Evolutionary conservation across 2,797 vertebrate species (phyloP), one percentile per base, ranked within the genome.

Genomic region (Syndactyla subalaris): DNA sequence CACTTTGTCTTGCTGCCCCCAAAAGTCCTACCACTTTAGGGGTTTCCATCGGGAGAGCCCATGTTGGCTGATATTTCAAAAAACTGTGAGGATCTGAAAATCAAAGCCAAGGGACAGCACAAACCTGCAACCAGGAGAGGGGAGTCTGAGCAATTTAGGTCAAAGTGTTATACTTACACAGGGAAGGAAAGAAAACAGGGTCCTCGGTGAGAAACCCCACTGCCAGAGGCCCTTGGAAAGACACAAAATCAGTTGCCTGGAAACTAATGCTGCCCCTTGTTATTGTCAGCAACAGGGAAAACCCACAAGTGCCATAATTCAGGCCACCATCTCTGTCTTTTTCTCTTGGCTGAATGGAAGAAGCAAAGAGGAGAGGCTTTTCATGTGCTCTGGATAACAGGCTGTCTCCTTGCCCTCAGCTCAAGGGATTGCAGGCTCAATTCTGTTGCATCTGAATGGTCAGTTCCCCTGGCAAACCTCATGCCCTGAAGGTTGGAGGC

Each of bases 221-320:
- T 57, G 55, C 59, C 76, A 79, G 71, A 89, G 59, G 63, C 48
- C 27, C 61, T 89, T 85, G 62, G 81, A 94, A 91, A 80, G 67
- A 78, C 81, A 82, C 87, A 59, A 82, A 67, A 81, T 66, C 84
- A 65, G 94, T 95, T 95, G 87, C 89, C 67, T 92, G 63, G 91
- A 92, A 95, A 95, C 81, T 73, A 79, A 91, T 34, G 67, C 79
- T 79, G 78, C 19, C 70, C 38, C 74, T 92, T 0, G 0, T 82
- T 91, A 76, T 85, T 89, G 71, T 62, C 82, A 61, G 67, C 46
- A 70, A 62, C 29, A 65, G 63, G 32, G 87, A 63, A 73, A 85
- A 89, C 41, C 71, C 78, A 66, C 78, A 82, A 67, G 63, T 73
- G 71, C 81, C 67, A 38, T 85, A 87, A 87, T 89, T 72, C 58